Evolutionary conservation across 2,113 vertebrate genomes (phyloP), one percentile per base, ranked within the genome.

Genomic region (Buteo buteo): DNA sequence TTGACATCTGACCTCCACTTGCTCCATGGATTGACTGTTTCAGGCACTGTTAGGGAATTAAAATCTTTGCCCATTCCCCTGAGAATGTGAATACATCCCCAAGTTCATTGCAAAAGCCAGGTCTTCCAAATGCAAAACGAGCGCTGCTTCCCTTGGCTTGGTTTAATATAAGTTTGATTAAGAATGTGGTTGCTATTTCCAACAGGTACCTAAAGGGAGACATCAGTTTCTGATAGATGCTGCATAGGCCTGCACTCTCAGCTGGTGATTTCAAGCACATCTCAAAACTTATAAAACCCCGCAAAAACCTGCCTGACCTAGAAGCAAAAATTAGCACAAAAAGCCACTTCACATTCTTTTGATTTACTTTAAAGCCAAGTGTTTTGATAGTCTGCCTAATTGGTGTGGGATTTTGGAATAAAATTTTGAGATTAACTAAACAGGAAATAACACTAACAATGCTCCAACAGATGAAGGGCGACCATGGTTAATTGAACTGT

Each of bases 381-480:
- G 66, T 95, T 95, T 91, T 81, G 21, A 82, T 64, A 32, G 67
- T 44, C 89, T 67, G 71, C 89, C 89, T 96, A 94, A 96, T 82
- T 92, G 93, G 78, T 40, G 84, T 86, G 91, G 88, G 82, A 44
- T 62, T 82, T 74, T 91, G 62, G 72, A 82, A 58, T 29, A 69
- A 73, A 86, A 82, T 11, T 3, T 52, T 22, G 66, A 74, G 67
- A 88, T 85, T 83, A 88, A n/a, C 69, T 69, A 90, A 97, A 95
- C 85, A 98, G 94, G 78, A 98, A 95, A 81, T 42, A 64, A 82
- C 73, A 52, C n/a, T 38, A 93, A 59, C 91, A 85, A n/a, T 31
- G 92, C 67, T 94, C 85, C 94, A 54, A 69, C 90, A 97, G 96
- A 97, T 94, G 95, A 98, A 95, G 94, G 83, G 95, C 29, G 34